Percentiles rank a stretch among this genome's conserved stretches.
These are phyloP conservation scores for Ahaetulla prasina DNA, from an alignment of 2,113 vertebrate species.

Conservation along the genomic window DNA sequence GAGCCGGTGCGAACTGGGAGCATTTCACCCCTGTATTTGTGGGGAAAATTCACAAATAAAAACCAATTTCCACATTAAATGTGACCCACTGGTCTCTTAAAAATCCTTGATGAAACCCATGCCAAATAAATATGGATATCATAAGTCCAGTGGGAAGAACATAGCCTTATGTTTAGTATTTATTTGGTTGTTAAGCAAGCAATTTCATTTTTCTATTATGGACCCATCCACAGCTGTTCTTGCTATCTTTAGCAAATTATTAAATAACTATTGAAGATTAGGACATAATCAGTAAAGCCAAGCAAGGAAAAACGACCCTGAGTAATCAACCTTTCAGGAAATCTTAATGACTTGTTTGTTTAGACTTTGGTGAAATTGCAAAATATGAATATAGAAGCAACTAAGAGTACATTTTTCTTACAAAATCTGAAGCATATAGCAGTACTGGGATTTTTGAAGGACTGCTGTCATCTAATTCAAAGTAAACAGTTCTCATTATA, in stretches of 20 bases:
- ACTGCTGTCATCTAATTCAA: neutral
- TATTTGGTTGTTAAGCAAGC: neutral
- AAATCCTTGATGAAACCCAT: neutral
- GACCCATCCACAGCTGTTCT: neutral
- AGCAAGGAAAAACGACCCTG: neutral
- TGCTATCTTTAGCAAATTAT: neutral
- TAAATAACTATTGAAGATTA: neutral
- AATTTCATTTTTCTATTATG: neutral
- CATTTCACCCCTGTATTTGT: too few relatives aligned
- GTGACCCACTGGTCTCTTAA: neutral
- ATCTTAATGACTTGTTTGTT: neutral
- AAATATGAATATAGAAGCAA: neutral
- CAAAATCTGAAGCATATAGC: neutral
- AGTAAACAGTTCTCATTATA: neutral
- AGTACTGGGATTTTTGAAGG: neutral
- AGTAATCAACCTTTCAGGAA: neutral
- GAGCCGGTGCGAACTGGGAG: too few relatives aligned
- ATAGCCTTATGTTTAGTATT: neutral
- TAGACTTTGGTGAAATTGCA: neutral
- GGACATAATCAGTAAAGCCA: neutral
- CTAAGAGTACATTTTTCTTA: neutral
- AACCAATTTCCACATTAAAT: neutral
- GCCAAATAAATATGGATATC: neutral
- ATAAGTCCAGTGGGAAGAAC: neutral
- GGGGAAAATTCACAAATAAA: neutral